Base-by-base conservation (phyloP, 1,140 invertebrate species). In the Pseudomyrmex flavicornis region DNA sequence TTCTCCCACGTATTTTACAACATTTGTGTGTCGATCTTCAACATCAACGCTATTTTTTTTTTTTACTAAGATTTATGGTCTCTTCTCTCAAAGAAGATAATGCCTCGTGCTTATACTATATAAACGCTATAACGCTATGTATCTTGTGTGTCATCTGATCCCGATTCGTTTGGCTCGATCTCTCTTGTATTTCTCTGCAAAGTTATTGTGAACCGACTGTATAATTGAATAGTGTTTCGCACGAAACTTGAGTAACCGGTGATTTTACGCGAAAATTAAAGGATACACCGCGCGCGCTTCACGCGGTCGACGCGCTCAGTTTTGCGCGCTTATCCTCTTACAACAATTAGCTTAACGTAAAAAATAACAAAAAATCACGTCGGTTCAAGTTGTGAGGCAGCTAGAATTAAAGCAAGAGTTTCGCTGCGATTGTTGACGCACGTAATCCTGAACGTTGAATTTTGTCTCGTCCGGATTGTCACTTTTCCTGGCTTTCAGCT, bases 391-490 rank as follows among this genome's bases (percentile, higher is more conserved):
- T 83, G 93, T 92, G 85, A 93, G 85, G 73, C 94, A 94, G 86
- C 88, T 93, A 50, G 92, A 89, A 82, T 79, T 90, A 83, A 94
- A 93, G 90, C 95, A 95, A 58, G 92, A 92, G 88, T 86, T 93
- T 91, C 94, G 90, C 93, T 96, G 95, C 69, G 95, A 94, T 92
- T 96, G 95, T 90, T 96, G 95, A 87, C 95, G 94, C 26, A 96
- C 95, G 91, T 96, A 96, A 87, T 97, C 96, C 91, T 96, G 96
- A 74, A 97, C 96, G 90, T 96, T 96, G 93, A 97, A 96, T 90
- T 95, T 95, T 80, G 95, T 94, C 82, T 95, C 94, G 88, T 96
- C 96, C 0, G 90, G 88, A 63, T 95, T 83, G 20, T 95, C 94
- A 86, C 93, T 95, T 91, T 96, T 95, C 83, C 95, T 94, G 75